Conservation (phyloP, 2,113 vertebrate species). For the Gopherus evgoodei region DNA sequence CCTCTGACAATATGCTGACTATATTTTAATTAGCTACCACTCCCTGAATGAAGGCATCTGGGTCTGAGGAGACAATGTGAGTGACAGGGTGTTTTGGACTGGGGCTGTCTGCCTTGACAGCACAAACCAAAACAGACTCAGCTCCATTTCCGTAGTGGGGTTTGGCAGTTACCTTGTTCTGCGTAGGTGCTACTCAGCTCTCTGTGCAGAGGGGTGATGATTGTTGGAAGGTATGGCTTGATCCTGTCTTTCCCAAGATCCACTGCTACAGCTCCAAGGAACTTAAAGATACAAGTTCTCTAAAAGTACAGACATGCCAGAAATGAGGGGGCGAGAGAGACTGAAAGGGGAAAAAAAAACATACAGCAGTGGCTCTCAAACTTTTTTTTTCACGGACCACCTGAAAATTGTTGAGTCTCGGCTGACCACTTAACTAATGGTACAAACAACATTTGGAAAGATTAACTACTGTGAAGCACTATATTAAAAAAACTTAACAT, state of each 20-base stretch:
- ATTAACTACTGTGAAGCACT: too few relatives aligned
- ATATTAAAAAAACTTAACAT: too few relatives aligned
- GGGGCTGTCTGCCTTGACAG: not conserved
- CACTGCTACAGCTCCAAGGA: constrained; percentile 92
- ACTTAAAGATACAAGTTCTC: constrained; percentile 97
- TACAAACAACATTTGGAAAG: too few relatives aligned
- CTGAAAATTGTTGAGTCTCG: too few relatives aligned
- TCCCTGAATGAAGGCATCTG: fast-evolving
- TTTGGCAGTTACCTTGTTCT: constrained; percentile 87
- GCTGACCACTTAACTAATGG: too few relatives aligned
- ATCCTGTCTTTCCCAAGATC: constrained; percentile 91
- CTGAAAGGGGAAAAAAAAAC: too few relatives aligned
- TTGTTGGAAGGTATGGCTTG: constrained; percentile 86
- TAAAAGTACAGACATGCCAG: constrained; percentile 65
- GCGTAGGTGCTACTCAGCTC: constrained; percentile 97
- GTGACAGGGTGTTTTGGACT: fast-evolving
- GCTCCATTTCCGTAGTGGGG: too few relatives aligned
- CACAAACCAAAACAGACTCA: not conserved
- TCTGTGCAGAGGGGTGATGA: constrained; percentile 90
- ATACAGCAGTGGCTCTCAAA: too few relatives aligned
- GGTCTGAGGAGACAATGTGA: not conserved
- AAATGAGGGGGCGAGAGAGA: not conserved
- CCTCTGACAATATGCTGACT: not conserved
- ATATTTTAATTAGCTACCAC: not conserved
- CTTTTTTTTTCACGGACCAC: too few relatives aligned